Percentiles rank a stretch among this genome's conserved stretches.
Evolutionary conservation across 53 echinoderm and acorn worm genomes (phyloP).

Genomic region (Echinometra lucunter): DNA sequence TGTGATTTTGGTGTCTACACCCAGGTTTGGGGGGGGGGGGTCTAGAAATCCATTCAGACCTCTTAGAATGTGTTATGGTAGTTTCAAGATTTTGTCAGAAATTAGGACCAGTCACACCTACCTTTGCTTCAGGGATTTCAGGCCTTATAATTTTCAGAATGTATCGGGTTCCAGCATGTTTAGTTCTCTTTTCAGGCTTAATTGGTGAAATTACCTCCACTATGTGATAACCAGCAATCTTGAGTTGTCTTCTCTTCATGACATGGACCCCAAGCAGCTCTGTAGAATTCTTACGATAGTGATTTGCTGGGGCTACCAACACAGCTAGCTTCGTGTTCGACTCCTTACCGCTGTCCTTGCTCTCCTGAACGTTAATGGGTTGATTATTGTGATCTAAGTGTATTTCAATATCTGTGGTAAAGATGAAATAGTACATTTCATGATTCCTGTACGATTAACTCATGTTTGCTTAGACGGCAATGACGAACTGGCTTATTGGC

Average conservation of each 20-base stretch:
- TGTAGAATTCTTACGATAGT: constrained; percentile 76
- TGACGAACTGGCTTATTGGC: no score
- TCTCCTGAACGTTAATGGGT: constrained; percentile 20
- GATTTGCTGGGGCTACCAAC: constrained; percentile 64
- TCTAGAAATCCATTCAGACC: no score
- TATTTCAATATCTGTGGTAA: constrained; percentile 56
- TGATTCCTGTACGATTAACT: no score
- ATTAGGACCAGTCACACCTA: no score
- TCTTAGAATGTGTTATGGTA: no score
- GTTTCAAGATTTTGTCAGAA: background rate
- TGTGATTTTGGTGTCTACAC: no score
- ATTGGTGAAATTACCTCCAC: constrained; percentile 77
- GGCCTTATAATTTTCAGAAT: background rate
- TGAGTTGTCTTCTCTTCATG: constrained; percentile 94
- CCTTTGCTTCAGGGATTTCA: no score
- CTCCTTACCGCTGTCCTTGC: background rate
- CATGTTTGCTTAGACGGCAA: no score
- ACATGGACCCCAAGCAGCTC: constrained; percentile 91
- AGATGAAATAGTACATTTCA: background rate
- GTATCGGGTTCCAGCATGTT: no score
- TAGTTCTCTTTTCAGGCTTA: no score
- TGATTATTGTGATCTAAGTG: constrained; percentile 34
- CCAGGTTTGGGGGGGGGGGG: no score
- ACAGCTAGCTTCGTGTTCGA: constrained; percentile 67
- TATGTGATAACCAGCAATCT: constrained; percentile 84